Evolutionary conservation across 2,888 invertebrate genomes (phyloP).

Genomic region (Pollenia angustigena): DNA sequence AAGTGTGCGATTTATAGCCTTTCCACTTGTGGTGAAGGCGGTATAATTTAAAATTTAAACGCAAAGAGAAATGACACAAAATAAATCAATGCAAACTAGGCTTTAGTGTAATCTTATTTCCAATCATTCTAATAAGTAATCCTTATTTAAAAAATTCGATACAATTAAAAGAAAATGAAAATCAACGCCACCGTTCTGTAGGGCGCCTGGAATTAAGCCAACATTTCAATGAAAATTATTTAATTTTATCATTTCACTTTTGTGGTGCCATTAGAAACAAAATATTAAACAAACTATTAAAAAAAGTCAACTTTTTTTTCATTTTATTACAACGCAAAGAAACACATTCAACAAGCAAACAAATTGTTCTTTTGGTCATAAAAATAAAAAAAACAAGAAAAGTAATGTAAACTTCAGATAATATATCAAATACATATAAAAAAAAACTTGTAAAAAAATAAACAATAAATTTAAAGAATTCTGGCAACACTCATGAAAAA

Average conservation of each 20-base stretch:
- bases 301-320: neutral
- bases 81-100: too few species aligned
- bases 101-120: too few species aligned
- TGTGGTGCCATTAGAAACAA: neutral
- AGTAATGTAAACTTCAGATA: slow-evolving; percentile 14
- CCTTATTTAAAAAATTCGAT: too few species aligned
- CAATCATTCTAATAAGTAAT: too few species aligned
- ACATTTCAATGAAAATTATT: neutral
- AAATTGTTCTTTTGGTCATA: slow-evolving; percentile 15
- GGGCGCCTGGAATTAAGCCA: neutral
- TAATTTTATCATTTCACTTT: neutral
- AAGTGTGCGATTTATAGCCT: too few species aligned
- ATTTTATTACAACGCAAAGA: neutral
- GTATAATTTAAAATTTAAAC: too few species aligned
- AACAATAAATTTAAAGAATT: slow-evolving; percentile 29
- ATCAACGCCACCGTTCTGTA: neutral
- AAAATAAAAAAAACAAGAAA: slow-evolving; percentile 1
- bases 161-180: too few species aligned
- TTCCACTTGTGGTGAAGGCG: too few species aligned
- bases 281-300: slow-evolving; percentile 4
- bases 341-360: slow-evolving; percentile 20
- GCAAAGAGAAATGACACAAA: too few species aligned
- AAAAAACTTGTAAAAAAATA: slow-evolving; percentile 10
- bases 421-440: slow-evolving; percentile 22
- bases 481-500: neutral